Base-by-base conservation (phyloP, 37 sponge, comb jelly and placozoan species). In the Lycopodina hypogea region DNA sequence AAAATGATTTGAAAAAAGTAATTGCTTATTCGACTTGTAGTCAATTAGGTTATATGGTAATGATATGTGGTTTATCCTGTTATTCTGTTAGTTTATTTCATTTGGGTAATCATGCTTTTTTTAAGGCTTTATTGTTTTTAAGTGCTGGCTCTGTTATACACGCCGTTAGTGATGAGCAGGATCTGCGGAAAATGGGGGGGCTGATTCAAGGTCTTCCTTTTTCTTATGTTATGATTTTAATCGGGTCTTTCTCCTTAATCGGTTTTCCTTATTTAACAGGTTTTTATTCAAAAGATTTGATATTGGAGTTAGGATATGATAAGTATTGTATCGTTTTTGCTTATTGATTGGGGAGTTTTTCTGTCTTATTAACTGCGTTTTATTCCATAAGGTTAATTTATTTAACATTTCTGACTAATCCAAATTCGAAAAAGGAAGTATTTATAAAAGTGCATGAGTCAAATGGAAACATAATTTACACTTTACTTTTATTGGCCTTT, bases 1-100 rank as follows among this genome's bases (percentile, higher is more conserved):
- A 92, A 79, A 85, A 81, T 84, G 93, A 92, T 78, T 84, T 92
- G 67, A 92, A 92, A 77, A 88, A 85, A 81, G 86, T 92, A 30
- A 79, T 92, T 58, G 93, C 93, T 65, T 92, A 92, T 81, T 92
- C 93, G 15, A 92, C 93, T 67, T 92, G 93, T 84, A 92, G 93
- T 81, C 93, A 92, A 66, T 81, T 92, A 55, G 93, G 93, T 14
- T 92, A 88, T 74, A 92, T 93, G 93, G 90, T 82, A 56, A 85
- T 93, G 90, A 78, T 82, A 72, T 89, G 89, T 56, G 93, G 93
- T 12, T 24, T 88, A 48, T 88, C 86, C 38, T 78, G 71, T 72
- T 92, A 88, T 76, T 92, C 93, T 22, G 78, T 62, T 45, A 84
- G 89, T 65, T 80, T 92, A 71, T 88, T 88, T 78, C 89, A 92